These are phyloP conservation scores for Periophthalmodon schlosseri DNA, from an alignment of 2,113 vertebrate species.

Conservation along the genomic window DNA sequence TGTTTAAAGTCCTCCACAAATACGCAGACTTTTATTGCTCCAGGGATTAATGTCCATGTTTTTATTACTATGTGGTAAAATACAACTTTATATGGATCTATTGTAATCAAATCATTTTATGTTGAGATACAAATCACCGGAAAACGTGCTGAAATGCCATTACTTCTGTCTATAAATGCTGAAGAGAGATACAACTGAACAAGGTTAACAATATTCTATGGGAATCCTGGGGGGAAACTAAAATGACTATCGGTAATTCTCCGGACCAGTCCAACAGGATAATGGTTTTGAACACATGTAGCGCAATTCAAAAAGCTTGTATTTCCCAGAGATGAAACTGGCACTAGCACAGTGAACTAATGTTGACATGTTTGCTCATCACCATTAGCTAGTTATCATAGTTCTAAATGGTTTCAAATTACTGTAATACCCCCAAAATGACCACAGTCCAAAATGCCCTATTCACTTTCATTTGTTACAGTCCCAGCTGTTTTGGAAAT, in stretches of 20 bases:
- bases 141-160: background rate
- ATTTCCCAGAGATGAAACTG: background rate
- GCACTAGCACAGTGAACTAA: background rate
- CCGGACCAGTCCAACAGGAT: background rate
- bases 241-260: background rate
- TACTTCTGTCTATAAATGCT: background rate
- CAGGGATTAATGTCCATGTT: background rate
- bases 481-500: background rate
- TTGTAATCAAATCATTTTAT: background rate
- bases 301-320: background rate
- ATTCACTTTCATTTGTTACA: background rate
- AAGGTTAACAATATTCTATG: background rate
- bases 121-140: background rate
- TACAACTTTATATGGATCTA: background rate
- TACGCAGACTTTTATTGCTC: background rate
- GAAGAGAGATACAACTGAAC: background rate
- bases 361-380: background rate
- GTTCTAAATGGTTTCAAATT: background rate
- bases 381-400: background rate
- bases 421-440: background rate
- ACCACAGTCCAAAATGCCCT: background rate
- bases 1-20: background rate
- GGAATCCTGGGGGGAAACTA: background rate
- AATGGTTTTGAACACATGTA: background rate
- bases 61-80: conserved; percentile 1